Evolutionary conservation across 1,140 invertebrate species (phyloP), one percentile per base, ranked within the genome.

Genomic region (Megalonaias nervosa): DNA sequence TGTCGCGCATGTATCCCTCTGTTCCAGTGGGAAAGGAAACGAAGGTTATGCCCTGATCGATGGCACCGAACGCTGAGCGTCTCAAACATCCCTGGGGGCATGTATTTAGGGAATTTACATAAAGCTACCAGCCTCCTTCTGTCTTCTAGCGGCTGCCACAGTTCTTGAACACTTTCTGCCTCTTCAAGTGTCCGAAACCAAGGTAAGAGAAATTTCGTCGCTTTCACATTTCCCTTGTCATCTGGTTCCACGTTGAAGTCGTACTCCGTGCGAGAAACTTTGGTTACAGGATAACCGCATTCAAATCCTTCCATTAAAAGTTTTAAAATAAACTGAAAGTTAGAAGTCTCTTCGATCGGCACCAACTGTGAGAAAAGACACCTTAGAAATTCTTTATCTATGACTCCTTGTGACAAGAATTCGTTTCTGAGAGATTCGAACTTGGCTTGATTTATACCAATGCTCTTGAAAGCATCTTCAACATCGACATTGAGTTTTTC

Each of bases 1-100:
- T 89, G 87, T 60, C 71, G 55, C 2, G 86, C 87, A 65, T 86
- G 83, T n/a, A 89, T 77, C 23, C 89, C 88, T 15, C 82, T 77
- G 64, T 83, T 80, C 88, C 89, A 90, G 71, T 90, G 89, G 15
- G 83, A 80, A 31, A 84, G 59, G 66, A 86, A 85, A 15, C 67
- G 73, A 9, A 88, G 71, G 12, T 84, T 83, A 64, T 85, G 74
- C 65, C 81, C 80, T 26, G 84, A 81, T 13, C 70, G 71, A 38
- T 87, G 84, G 6, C 82, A 77, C 12, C 85, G 81, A 13, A 87
- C 84, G 48, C 78, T 82, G 5, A 89, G 74, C 16, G 84, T 74
- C 72, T 89, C 85, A 73, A 90, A 90, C 61, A 89, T 60, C 2
- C 88, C 87, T 13, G 87, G 88, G 0, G 89, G 88, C 70, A 88